Evolutionary conservation across 1,140 invertebrate species (phyloP), one percentile per base, ranked within the genome.

Genomic region (Bathynomus jamesi): DNA sequence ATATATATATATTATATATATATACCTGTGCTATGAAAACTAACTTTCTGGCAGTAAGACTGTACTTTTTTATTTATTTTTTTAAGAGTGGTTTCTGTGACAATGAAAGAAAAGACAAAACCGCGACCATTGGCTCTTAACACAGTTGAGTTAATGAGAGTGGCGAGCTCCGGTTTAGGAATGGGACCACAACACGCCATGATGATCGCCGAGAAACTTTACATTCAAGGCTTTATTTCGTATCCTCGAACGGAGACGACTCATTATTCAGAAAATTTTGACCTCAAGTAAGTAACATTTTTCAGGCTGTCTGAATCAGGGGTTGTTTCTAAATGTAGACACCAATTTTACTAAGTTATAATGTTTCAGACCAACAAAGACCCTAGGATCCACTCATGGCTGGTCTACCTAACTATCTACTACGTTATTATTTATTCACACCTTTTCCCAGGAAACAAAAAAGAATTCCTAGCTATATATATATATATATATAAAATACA

Each of bases 241-340:
- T 98, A 98, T 84, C 95, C 95, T 2, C 85, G 95, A 78, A 98
- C 95, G 4, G 95, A 98, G 85, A 99, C 98, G 4, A 99, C 96
- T 3, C 90, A 91, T 53, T 99, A 99, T 85, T 89, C 96, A 8
- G 89, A 92, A 76, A 97, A 94, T 82, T 99, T 96, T 84, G 95
- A 99, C 84, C 85, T 98, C 63, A 84, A 87, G 92, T 94, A 85
- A 86, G 86, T 86, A 73, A 63, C n/a, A n/a, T n/a, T n/a, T n/a
- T n/a, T n/a, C n/a, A n/a, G n/a, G n/a, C n/a, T n/a, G n/a, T n/a
- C n/a, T n/a, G n/a, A n/a, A n/a, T n/a, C n/a, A n/a, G n/a, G n/a
- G n/a, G n/a, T n/a, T n/a, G n/a, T n/a, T n/a, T n/a, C n/a, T n/a
- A n/a, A n/a, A n/a, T n/a, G n/a, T n/a, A n/a, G n/a, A n/a, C n/a